These are phyloP conservation scores for Steatornis caripensis DNA, from an alignment of 2,113 vertebrate genomes.

Conservation along the genomic window DNA sequence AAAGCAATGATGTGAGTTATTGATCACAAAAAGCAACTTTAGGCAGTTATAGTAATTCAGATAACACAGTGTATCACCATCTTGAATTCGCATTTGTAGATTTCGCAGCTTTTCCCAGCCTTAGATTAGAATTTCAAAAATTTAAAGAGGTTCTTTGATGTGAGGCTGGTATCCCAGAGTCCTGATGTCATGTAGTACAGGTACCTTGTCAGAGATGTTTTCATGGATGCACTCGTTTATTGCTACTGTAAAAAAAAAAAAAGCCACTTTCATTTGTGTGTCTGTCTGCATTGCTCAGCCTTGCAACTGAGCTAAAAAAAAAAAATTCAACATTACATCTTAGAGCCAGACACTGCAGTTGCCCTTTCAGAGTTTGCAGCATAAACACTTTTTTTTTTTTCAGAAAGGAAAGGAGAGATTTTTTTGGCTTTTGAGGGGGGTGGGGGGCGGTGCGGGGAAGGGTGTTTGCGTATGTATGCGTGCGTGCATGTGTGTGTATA, in stretches of 20 bases:
- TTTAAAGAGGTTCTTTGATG: not conserved
- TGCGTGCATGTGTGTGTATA: no score
- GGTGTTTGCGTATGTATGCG: no score
- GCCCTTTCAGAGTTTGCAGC: not conserved
- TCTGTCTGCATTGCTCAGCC: not conserved
- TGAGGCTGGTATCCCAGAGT: not conserved
- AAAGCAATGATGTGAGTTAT: not conserved
- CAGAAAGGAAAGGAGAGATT: not conserved
- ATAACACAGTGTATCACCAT: not conserved
- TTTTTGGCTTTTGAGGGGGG: not conserved
- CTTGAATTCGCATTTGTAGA: not conserved
- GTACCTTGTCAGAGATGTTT: not conserved
- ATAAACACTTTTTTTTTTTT: not conserved
- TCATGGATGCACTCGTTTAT: not conserved
- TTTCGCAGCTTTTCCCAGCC: not conserved
- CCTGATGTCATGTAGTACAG: not conserved
- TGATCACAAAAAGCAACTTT: not conserved
- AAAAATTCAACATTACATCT: not conserved
- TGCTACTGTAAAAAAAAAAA: not conserved
- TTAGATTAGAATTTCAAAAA: not conserved
- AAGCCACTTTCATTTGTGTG: not conserved
- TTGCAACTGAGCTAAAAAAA: not conserved
- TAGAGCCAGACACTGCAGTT: not conserved
- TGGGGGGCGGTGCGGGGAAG: rapidly evolving
- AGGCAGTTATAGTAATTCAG: not conserved